Percentiles rank a stretch among this genome's conserved stretches.
Evolutionary conservation across 2,113 vertebrate species (phyloP).

Genomic region (Lycaon pictus): DNA sequence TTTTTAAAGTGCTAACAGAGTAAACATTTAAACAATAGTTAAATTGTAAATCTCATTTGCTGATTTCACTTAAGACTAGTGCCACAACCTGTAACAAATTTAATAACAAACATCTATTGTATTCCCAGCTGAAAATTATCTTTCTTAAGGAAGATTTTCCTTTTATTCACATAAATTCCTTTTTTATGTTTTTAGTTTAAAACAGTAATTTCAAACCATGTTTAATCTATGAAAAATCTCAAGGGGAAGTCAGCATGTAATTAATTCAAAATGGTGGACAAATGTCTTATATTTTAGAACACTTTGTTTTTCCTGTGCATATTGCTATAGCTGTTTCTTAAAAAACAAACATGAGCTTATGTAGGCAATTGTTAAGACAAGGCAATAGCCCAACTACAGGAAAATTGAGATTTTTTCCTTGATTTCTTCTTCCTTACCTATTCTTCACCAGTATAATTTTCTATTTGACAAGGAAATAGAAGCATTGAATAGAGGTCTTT

Average conservation of each 20-base stretch:
- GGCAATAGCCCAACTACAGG: background rate
- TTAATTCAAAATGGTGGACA: background rate
- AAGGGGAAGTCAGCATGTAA: background rate
- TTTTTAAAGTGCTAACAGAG: slow-evolving; percentile 24
- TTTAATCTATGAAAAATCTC: slow-evolving; percentile 22
- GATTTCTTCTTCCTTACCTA: background rate
- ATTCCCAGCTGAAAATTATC: background rate
- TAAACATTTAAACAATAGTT: slow-evolving; percentile 31
- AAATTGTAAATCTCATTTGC: background rate
- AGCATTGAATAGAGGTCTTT: background rate
- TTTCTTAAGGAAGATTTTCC: slow-evolving; percentile 25
- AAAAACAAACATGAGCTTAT: no score
- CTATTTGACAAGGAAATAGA: background rate
- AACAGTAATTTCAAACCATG: slow-evolving; percentile 33
- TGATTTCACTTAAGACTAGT: background rate
- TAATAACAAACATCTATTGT: background rate
- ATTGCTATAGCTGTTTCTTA: background rate
- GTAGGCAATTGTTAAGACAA: background rate
- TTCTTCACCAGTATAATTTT: background rate
- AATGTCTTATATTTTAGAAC: background rate
- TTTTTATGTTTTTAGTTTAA: background rate
- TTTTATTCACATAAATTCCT: background rate
- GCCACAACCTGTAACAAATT: slow-evolving; percentile 13
- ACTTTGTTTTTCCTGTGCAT: background rate
- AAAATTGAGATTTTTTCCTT: background rate